Evolutionary conservation across 2,888 invertebrate species (phyloP), one percentile per base, ranked within the genome.

Genomic region (Acanthopleura granulata): DNA sequence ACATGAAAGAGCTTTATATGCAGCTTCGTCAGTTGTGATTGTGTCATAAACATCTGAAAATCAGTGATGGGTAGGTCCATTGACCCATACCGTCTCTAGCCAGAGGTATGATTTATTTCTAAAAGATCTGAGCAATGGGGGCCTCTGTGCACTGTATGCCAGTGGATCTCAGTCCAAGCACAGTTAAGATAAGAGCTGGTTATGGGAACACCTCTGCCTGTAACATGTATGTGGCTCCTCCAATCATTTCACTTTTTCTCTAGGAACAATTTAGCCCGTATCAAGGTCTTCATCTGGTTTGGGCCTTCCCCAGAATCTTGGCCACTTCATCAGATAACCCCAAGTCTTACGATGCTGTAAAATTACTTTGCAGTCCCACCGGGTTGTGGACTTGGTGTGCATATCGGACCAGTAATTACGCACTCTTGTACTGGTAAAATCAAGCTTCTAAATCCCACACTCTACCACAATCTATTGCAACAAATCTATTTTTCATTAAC

Each of bases 401-500:
- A 66, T 22, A 12, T 66, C 27, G 25, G 29, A 25, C 27, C 66
- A 66, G 66, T 66, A 66, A 66, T 66, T 66, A 66, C 66, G 22
- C 27, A 27, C 16, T 16, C 27, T 66, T 66, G 66, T 66, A 66
- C 22, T 22, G 29, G 27, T 66, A 66, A 22, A 66, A 27, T 66
- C 66, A 16, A 27, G 66, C 29, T 22, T 66, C 66, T 22, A 27
- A 66, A 66, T 66, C 66, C 29, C 29, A 66, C 16, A 27, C 27
- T 27, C 29, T 22, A 22, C 66, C 29, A 66, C 66, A 66, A 66
- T 66, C 66, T 66, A 66, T 66, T 66, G 66, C 66, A 66, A 27
- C 29, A 66, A 66, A 66, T 66, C 66, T 66, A 66, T 66, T 66
- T 66, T 66, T 66, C 66, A 66, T 66, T 66, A 66, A 66, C 27